These are phyloP conservation scores for Lasioglossum marginatum DNA, from an alignment of 2,888 invertebrate genomes.

Conservation along the genomic window DNA sequence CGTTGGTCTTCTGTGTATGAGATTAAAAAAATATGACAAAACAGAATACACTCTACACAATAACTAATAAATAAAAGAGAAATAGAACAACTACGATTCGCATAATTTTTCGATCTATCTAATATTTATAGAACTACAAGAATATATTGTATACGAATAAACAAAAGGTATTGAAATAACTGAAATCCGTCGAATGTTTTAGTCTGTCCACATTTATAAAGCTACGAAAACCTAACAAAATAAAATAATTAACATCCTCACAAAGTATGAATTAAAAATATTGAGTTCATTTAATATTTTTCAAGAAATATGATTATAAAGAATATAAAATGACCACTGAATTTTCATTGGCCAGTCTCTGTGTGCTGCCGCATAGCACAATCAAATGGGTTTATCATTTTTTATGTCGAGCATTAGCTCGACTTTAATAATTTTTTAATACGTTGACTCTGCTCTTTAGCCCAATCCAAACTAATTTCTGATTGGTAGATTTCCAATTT, in stretches of 20 bases:
- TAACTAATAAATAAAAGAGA: neutral
- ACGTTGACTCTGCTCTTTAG: too few relatives aligned
- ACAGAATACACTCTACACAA: neutral
- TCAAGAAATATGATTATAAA: neutral
- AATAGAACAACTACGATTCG: neutral
- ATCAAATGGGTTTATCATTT: neutral
- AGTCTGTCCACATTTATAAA: neutral
- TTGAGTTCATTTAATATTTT: neutral
- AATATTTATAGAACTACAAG: neutral
- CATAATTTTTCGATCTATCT: neutral
- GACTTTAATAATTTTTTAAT: too few relatives aligned
- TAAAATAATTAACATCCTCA: neutral
- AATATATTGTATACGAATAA: neutral
- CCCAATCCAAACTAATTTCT: too few relatives aligned
- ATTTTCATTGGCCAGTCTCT: neutral
- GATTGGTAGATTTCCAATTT: too few relatives aligned
- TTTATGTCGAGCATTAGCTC: neutral
- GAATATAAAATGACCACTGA: neutral
- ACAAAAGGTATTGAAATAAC: neutral
- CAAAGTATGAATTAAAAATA: neutral
- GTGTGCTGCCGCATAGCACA: neutral
- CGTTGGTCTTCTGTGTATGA: neutral
- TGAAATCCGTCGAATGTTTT: neutral
- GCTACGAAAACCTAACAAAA: neutral
- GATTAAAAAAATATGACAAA: neutral